Evolutionary conservation across 1,140 invertebrate species (phyloP), one percentile per base, ranked within the genome.

Genomic region (Andrena cerasifolii): DNA sequence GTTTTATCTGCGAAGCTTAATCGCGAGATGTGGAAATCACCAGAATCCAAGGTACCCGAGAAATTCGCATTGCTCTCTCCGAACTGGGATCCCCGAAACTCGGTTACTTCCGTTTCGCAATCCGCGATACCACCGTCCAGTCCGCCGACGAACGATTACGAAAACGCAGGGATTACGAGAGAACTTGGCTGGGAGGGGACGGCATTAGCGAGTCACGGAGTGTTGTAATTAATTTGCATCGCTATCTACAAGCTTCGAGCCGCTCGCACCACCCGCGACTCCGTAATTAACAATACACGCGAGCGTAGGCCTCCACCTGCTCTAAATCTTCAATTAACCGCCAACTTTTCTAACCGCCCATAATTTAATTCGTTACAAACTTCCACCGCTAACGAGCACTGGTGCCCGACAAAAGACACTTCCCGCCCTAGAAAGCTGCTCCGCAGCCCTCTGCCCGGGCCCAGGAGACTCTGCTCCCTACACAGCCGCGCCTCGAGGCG

Each of bases 151-250:
- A 33, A 58, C 16, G 54, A 58, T 58, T 58, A n/a, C 31, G 28
- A 21, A 3, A 36, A 36, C 7, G 56, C 3, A 3, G 0, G 33
- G 36, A 36, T 59, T 36, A 59, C 56, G 56, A 59, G 56, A 59
- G 31, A 59, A 59, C 31, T 31, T 21, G 3, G 5, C 6, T 1
- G 3, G 8, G 18, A n/a, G 18, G 3, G 47, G 18, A 49, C 18
- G n/a, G 12, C 33, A 58, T 58, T 36, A 33, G 31, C 51, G 10
- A 33, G 33, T 16, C 14, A 51, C 7, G 28, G n/a, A 51, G 33
- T 63, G 56, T 71, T 47, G 21, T 3, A 63, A 51, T 63, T 73
- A 49, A 73, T 73, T 73, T 51, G 70, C 58, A 51, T 51, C 12
- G 12, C 3, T 47, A 21, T n/a, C n/a, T 5, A 28, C 26, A 12